A percentile compares a stretch with the other conserved stretches of the same genome.
Evolutionary conservation across 2,797 vertebrate genomes (phyloP).

Genomic region (Aeoliscus strigatus): DNA sequence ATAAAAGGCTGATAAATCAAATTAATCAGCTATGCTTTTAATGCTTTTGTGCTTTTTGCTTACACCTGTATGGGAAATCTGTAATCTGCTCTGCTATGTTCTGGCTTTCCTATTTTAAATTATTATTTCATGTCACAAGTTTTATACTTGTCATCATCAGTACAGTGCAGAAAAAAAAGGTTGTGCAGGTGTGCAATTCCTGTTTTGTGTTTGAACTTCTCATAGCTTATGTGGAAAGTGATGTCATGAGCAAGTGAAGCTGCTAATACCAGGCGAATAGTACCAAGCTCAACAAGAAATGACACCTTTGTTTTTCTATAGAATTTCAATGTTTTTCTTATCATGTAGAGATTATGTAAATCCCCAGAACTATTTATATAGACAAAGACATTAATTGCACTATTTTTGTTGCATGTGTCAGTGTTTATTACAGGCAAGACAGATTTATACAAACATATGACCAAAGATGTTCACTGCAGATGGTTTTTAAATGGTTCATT

Average conservation of each 20-base stretch:
- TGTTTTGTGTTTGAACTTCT: constrained; percentile 12
- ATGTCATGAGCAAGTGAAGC: constrained; percentile 11
- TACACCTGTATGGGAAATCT: neutral
- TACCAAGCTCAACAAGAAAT: constrained; percentile 10
- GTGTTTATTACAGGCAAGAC: too few species aligned
- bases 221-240: constrained; percentile 5
- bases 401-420: too few species aligned
- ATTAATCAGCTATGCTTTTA: too few species aligned
- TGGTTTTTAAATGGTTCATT: neutral
- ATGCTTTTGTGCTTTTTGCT: neutral
- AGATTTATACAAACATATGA: neutral
- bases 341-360: too few species aligned
- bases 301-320: constrained; percentile 2
- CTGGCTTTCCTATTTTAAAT: too few species aligned
- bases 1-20: too few species aligned
- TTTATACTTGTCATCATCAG: too few species aligned
- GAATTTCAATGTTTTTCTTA: too few species aligned
- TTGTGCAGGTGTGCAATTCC: constrained; percentile 3
- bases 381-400: neutral
- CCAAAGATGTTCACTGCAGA: constrained; percentile 13
- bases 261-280: constrained; percentile 2
- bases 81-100: too few species aligned
- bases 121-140: too few species aligned
- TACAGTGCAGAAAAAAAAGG: neutral
- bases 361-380: too few species aligned